Base-by-base conservation (phyloP, 2,888 invertebrate species). In the Zeuzera pyrina region DNA sequence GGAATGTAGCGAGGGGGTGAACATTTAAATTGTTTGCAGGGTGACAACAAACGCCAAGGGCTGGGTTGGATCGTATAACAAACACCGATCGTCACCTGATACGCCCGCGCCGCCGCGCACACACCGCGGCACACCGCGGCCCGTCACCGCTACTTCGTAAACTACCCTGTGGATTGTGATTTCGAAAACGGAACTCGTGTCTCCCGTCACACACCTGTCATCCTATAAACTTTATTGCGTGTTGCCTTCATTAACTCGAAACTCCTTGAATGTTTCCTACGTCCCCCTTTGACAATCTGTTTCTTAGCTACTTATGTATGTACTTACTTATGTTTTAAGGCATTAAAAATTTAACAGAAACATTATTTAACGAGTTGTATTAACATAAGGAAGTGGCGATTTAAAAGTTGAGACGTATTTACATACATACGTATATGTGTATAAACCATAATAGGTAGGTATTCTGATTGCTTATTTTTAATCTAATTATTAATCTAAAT, bases 241-340 rank as follows among this genome's bases (percentile, higher is more conserved):
- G 47, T 39, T 50, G 49, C 63, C 65, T 70, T 70, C 66, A 70
- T 70, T 67, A 67, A 61, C 56, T 56, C 41, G 34, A 56, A n/a
- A 56, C 52, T 52, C 63, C 64, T 58, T 61, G 54, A 56, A 51
- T 45, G 41, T n/a, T 44, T 39, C 44, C 40, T 28, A 39, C 42
- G 39, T 12, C 12, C 12, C 12, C 4, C 25, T 25, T 25, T 10
- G 25, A 25, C 4, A 19, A 19, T 19, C 8, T 19, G 19, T 19
- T n/a, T n/a, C n/a, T n/a, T n/a, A n/a, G n/a, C n/a, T n/a, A n/a
- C n/a, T n/a, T n/a, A n/a, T n/a, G n/a, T n/a, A n/a, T n/a, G n/a
- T n/a, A n/a, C n/a, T n/a, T n/a, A n/a, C n/a, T n/a, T n/a, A n/a
- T n/a, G n/a, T n/a, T n/a, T n/a, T n/a, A n/a, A n/a, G n/a, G n/a